Base-by-base conservation (phyloP, 2,888 invertebrate species). In the Chymomyza caudatula region DNA sequence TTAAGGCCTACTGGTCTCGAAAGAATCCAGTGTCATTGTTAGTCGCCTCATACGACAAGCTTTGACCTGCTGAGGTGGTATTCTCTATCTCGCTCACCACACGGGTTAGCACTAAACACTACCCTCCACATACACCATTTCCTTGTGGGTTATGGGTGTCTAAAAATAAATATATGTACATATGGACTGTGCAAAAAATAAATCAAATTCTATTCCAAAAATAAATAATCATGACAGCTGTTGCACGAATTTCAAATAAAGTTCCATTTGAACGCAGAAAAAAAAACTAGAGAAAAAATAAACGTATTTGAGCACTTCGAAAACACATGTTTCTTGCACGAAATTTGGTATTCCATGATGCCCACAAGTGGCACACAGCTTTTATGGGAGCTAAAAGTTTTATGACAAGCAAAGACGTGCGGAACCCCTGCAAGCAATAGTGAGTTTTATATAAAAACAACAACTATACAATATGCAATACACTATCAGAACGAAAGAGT, bases 321-420 rank as follows among this genome's bases (percentile, higher is more conserved):
- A 4, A 53, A 17, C n/a, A n/a, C n/a, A 23, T 13, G 23, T n/a
- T 25, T 23, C 29, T 25, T 72, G 55, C 42, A 37, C 15, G 43
- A 19, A 47, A 71, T 71, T 85, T 66, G 43, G 86, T 85, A 85
- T 80, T 75, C 86, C 62, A 61, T 57, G 73, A 66, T 67, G 65
- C 55, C 66, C 62, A 73, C 71, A 66, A 43, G 52, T 65, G 67
- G 64, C 69, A 65, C 58, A 85, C 68, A 80, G 78, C 64, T 80
- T 85, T 85, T 61, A 80, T 83, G 69, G 70, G 60, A 66, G 63
- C 70, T 85, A 80, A 76, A 85, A 76, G 67, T 80, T 80, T 80
- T 80, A 80, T 75, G 81, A 44, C 81, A 69, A 68, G 67, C 68
- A 64, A 57, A 71, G 78, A 85, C 86, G 86, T 80, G 86, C 70